Evolutionary conservation across 1,140 invertebrate genomes (phyloP).

Genomic region (Andricus grossulariae): DNA sequence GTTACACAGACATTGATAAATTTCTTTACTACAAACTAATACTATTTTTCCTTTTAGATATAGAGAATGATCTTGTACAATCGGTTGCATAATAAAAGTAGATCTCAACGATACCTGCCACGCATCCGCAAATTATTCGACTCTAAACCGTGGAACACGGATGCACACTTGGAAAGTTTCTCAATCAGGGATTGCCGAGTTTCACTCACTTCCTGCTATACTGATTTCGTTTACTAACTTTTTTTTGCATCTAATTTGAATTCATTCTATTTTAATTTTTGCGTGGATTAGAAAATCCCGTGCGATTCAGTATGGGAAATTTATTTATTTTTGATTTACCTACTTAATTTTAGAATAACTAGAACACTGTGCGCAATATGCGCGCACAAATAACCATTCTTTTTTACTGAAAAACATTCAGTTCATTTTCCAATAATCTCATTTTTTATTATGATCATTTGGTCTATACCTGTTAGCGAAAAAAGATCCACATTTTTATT

Average conservation of each 20-base stretch:
- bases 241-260: conserved; percentile 14
- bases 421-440: too few species aligned
- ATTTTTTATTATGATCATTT: too few species aligned
- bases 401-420: too few species aligned
- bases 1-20: neutral
- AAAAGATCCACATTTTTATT: too few species aligned
- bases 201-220: conserved; percentile 11
- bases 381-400: too few species aligned
- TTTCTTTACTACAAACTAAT: neutral
- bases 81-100: conserved; percentile 22
- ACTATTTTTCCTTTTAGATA: neutral
- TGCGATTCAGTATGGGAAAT: too few species aligned
- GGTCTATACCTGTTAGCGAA: too few species aligned
- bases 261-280: conserved; percentile 27
- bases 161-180: neutral
- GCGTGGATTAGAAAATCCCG: neutral
- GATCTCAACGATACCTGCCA: conserved; percentile 21
- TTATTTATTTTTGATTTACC: too few species aligned
- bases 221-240: neutral
- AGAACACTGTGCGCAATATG: too few species aligned
- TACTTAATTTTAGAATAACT: too few species aligned
- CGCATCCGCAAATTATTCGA: conserved; percentile 39
- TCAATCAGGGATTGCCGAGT: conserved; percentile 24
- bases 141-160: conserved; percentile 7
- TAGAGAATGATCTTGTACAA: conserved; percentile 12